phyloP scores from a whole-genome alignment of 2,797 vertebrate species.

The Chaetophractus vellerosus region DNA sequence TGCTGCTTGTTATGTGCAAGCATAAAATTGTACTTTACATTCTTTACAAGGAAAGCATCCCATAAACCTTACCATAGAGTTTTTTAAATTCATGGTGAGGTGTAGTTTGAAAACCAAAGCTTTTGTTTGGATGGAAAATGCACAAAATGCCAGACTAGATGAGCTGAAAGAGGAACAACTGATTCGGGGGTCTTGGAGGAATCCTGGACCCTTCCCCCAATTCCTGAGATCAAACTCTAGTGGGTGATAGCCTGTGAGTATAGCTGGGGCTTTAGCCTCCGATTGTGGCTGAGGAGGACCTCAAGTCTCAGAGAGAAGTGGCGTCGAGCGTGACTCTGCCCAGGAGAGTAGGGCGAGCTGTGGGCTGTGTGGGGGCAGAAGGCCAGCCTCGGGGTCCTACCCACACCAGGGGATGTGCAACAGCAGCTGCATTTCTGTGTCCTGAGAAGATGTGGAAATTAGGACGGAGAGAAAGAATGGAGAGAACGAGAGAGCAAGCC shows the following conservation, averaged over 20 bases:
- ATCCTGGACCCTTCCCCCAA: background rate
- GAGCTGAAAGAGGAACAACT: background rate
- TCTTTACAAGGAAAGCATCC: conserved; percentile 36
- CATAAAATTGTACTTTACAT: conserved; percentile 46
- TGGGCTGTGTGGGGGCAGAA: background rate
- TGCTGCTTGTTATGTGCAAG: conserved; percentile 10
- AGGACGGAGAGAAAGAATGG: background rate
- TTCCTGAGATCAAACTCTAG: background rate
- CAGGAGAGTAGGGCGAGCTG: background rate
- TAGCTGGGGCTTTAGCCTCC: background rate
- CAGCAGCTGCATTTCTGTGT: background rate
- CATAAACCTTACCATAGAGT: background rate
- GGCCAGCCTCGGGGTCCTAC: background rate
- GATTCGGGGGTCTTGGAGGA: background rate
- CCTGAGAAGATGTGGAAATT: background rate
- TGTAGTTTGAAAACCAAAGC: too few species aligned
- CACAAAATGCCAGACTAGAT: background rate
- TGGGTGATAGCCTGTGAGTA: background rate
- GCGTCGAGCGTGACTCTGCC: background rate
- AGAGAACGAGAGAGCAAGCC: background rate
- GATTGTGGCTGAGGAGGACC: background rate
- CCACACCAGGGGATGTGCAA: background rate
- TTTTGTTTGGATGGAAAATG: background rate
- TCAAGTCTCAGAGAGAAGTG: background rate
- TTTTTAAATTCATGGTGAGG: too few species aligned